Conservation (phyloP, 2,888 invertebrate species). For the Catocala sponsa region DNA sequence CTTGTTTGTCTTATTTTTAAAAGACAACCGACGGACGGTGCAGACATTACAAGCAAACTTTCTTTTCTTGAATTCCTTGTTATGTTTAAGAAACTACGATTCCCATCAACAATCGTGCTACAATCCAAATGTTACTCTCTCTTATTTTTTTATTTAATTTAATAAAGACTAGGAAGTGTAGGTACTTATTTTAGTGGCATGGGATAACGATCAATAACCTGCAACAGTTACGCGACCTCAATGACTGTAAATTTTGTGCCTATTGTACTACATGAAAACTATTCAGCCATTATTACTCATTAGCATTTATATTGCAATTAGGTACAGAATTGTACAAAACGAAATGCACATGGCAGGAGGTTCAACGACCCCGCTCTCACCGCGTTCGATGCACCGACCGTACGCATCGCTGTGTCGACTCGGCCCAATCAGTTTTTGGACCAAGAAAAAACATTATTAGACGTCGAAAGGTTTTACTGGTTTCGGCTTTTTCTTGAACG, state of each 20-base stretch:
- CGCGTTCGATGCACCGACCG: conserved; percentile 85
- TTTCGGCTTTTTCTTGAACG: conserved; percentile 46
- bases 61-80: too few relatives aligned
- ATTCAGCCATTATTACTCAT: conserved; percentile 21
- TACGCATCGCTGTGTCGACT: conserved; percentile 55
- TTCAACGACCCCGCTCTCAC: conserved; percentile 84
- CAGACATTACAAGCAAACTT: too few relatives aligned
- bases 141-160: too few relatives aligned
- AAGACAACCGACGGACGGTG: too few relatives aligned
- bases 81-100: too few relatives aligned
- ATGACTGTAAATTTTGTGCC: conserved; percentile 4
- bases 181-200: too few relatives aligned
- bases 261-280: conserved; percentile 7
- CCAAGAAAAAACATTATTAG: conserved; percentile 55
- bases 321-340: conserved; percentile 68
- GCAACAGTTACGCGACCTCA: conserved; percentile 1
- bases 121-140: too few relatives aligned
- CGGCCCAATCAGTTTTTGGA: conserved; percentile 51
- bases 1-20: too few relatives aligned
- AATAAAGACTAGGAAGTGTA: too few relatives aligned
- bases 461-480: conserved; percentile 46
- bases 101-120: too few relatives aligned
- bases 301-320: conserved; percentile 54
- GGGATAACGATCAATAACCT: conserved; percentile 2
- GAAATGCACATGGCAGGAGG: conserved; percentile 81